Percentiles rank a stretch among this genome's conserved stretches.
Conservation (phyloP, 2,797 vertebrate genomes). For the Pelodytes ibericus region DNA sequence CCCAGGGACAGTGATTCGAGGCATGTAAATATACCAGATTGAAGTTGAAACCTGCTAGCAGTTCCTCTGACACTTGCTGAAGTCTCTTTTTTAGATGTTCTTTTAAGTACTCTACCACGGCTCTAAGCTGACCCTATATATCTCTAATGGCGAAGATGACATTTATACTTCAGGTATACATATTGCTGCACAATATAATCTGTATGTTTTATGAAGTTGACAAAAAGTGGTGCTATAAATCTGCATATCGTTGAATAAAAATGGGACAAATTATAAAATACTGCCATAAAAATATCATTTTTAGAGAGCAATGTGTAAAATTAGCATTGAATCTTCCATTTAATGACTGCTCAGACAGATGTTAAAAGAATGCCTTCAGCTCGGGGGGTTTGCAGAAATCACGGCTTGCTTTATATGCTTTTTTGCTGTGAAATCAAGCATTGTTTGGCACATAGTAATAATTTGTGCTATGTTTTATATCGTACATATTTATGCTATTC, state of each 20-base stretch:
- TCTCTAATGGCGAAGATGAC: neutral
- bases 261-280: slow-evolving; percentile 41
- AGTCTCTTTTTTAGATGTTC: neutral
- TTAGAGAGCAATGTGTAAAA: slow-evolving; percentile 38
- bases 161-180: slow-evolving; percentile 24
- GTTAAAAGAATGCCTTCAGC: slow-evolving; percentile 44
- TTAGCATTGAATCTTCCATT: slow-evolving; percentile 46
- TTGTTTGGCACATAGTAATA: slow-evolving; percentile 17
- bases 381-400: slow-evolving; percentile 42
- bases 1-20: neutral
- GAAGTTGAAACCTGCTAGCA: neutral
- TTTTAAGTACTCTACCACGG: neutral
- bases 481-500: slow-evolving; percentile 27
- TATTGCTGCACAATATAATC: slow-evolving; percentile 22
- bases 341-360: slow-evolving; percentile 44
- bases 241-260: slow-evolving; percentile 34
- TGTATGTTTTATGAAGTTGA: slow-evolving; percentile 30
- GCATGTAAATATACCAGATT: neutral
- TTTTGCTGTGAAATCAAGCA: slow-evolving; percentile 34
- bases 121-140: neutral
- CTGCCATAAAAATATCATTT: slow-evolving; percentile 48
- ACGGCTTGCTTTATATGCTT: slow-evolving; percentile 40
- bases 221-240: slow-evolving; percentile 35
- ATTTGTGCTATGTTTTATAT: slow-evolving; percentile 36
- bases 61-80: neutral